phyloP scores from a whole-genome alignment of 1,140 invertebrate genomes.

The Trichonephila inaurata region DNA sequence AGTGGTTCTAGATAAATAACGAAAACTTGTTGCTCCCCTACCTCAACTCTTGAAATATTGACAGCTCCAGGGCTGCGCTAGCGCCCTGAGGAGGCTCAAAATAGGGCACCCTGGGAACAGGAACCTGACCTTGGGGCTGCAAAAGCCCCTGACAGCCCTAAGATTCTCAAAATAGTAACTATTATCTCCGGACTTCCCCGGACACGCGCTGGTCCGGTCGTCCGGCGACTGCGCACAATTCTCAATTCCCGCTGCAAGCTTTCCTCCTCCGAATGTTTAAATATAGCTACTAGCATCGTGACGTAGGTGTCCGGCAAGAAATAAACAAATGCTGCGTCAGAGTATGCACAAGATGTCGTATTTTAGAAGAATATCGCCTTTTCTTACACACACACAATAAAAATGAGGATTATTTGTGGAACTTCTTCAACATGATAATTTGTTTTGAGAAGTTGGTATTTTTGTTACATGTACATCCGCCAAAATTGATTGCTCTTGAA shows the following conservation, averaged over 20 bases:
- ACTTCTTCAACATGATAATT: no score
- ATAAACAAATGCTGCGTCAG: neutral
- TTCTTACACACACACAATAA: no score
- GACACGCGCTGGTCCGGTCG: constrained; percentile 40
- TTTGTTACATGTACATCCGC: no score
- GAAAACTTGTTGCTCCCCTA: neutral
- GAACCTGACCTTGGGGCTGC: constrained; percentile 71
- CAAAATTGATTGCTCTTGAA: no score
- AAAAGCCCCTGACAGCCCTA: constrained; percentile 49
- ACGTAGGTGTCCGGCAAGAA: constrained; percentile 33
- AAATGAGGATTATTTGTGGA: no score
- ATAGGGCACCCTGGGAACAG: constrained; percentile 59
- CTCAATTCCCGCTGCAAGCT: neutral
- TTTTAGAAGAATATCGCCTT: neutral
- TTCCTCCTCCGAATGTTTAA: neutral
- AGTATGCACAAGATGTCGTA: neutral
- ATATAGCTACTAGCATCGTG: neutral
- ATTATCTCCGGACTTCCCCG: constrained; percentile 71
- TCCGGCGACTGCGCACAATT: constrained; percentile 58
- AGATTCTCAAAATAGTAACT: constrained; percentile 64
- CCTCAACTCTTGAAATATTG: neutral
- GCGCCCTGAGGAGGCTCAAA: constrained; percentile 25
- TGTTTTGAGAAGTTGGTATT: no score
- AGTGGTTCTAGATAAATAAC: neutral
- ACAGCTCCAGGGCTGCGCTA: neutral